Percentiles rank a stretch among this genome's conserved stretches.
These are phyloP conservation scores for Corynorhinus townsendii DNA, from an alignment of 2,113 vertebrate genomes.

Conservation along the genomic window DNA sequence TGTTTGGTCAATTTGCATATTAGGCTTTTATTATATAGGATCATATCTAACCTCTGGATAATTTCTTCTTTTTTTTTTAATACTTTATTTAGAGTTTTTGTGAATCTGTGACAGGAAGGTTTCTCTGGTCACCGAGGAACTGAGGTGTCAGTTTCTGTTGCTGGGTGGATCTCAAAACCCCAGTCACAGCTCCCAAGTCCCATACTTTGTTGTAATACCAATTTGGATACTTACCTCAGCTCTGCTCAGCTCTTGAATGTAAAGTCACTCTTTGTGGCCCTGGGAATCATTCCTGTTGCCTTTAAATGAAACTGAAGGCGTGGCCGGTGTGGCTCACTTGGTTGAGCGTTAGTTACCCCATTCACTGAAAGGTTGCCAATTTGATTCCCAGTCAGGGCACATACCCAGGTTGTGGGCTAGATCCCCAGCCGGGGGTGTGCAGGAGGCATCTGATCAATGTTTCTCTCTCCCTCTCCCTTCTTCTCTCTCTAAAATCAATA, in stretches of 20 bases:
- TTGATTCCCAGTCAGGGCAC: too few species aligned
- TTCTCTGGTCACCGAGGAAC: background rate
- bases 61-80: background rate
- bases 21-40: too few species aligned
- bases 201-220: background rate
- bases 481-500: too few species aligned
- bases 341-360: too few species aligned
- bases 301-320: background rate
- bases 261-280: background rate
- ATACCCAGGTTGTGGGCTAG: too few species aligned
- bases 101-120: background rate
- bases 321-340: too few species aligned
- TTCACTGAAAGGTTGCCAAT: too few species aligned
- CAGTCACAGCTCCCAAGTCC: background rate
- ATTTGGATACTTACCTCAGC: background rate
- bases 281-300: background rate
- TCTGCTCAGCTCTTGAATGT: background rate
- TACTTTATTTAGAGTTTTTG: background rate
- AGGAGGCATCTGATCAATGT: too few species aligned
- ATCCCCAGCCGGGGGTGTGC: too few species aligned
- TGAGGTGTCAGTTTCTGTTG: background rate
- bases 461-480: too few species aligned
- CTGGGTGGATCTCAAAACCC: background rate
- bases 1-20: too few species aligned
- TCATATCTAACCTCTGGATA: background rate